A percentile compares a stretch with the other conserved stretches of the same genome.
Evolutionary conservation across 2,797 vertebrate genomes (phyloP).

Genomic region (Paguma larvata): DNA sequence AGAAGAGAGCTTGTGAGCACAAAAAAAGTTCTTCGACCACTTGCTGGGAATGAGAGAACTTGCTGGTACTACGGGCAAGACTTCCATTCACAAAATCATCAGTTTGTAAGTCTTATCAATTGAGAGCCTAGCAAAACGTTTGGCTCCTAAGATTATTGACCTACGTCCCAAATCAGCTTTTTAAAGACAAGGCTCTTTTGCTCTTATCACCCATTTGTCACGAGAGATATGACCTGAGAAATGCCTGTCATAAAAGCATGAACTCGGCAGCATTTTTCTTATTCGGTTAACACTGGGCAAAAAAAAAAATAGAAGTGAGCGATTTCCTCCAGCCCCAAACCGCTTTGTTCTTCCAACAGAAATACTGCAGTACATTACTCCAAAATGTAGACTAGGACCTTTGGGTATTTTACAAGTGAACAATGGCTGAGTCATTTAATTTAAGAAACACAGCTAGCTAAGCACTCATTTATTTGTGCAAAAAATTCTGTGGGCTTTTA

Average conservation of each 20-base stretch:
- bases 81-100: constrained; percentile 5
- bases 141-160: constrained; percentile 48
- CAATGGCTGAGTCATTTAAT: constrained; percentile 78
- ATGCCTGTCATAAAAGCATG: constrained; percentile 45
- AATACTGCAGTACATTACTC: constrained; percentile 71
- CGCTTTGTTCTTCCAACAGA: constrained; percentile 71
- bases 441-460: constrained; percentile 77
- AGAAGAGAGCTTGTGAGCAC: neutral
- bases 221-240: constrained; percentile 57
- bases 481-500: constrained; percentile 75
- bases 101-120: neutral
- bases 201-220: constrained; percentile 33
- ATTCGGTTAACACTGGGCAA: constrained; percentile 66
- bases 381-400: constrained; percentile 74
- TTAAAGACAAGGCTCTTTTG: constrained; percentile 44
- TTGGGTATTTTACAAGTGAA: constrained; percentile 77
- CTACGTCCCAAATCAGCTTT: constrained; percentile 59
- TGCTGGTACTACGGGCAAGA: neutral
- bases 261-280: constrained; percentile 60
- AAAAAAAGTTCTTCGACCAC: neutral
- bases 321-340: constrained; percentile 72
- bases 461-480: constrained; percentile 77
- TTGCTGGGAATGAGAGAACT: neutral
- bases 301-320: constrained; percentile 73
- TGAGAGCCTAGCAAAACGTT: constrained; percentile 46